Percentiles rank a stretch among this genome's conserved stretches.
These are phyloP conservation scores for Macaria liturata DNA, from an alignment of 2,888 invertebrate species.

Conservation along the genomic window DNA sequence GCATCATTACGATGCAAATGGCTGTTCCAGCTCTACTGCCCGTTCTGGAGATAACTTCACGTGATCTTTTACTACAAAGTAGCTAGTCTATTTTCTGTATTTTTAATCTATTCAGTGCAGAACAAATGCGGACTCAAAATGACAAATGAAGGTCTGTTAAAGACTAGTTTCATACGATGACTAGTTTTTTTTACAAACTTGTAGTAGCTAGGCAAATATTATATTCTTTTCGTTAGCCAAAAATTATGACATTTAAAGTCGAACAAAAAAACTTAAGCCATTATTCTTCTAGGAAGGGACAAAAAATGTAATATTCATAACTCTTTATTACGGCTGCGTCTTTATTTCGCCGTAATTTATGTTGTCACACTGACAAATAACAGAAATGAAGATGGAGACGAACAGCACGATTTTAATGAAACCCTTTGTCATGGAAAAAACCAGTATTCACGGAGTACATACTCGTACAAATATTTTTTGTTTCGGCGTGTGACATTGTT, in stretches of 20 bases:
- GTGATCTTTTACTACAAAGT: no score
- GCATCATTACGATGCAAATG: conserved; percentile 9
- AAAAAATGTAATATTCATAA: not conserved
- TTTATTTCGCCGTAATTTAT: not conserved
- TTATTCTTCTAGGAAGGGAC: no score
- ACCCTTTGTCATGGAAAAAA: conserved; percentile 30
- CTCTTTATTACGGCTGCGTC: conserved; percentile 1
- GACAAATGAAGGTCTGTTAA: no score
- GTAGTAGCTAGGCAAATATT: no score
- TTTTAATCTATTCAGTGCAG: no score
- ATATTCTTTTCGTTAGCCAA: no score
- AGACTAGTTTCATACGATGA: no score
- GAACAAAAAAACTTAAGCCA: no score
- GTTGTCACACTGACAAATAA: conserved; percentile 16
- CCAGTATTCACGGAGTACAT: conserved; percentile 4
- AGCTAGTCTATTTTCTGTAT: no score
- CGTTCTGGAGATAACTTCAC: not conserved
- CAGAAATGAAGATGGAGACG: conserved; percentile 21
- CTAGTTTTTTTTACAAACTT: no score
- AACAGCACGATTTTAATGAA: conserved; percentile 31
- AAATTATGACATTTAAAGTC: no score
- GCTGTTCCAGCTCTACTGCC: conserved; percentile 2
- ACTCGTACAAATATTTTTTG: conserved; percentile 17
- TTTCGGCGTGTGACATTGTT: conserved; percentile 33
- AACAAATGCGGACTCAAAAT: no score